Evolutionary conservation across 2,113 vertebrate genomes (phyloP).

Genomic region (Eulacestoma nigropectus): DNA sequence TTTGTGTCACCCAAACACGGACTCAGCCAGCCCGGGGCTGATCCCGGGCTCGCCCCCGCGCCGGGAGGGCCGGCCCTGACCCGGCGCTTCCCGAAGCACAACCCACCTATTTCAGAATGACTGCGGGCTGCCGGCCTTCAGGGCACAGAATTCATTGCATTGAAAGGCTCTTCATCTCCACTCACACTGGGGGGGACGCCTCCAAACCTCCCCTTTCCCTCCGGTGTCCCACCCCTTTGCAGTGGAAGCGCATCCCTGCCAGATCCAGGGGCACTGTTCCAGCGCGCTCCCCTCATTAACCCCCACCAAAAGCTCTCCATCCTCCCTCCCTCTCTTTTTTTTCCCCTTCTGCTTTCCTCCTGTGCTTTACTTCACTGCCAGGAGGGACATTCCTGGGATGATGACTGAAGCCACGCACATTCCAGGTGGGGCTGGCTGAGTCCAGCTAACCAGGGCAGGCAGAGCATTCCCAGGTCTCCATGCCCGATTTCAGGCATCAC

Average conservation of each 20-base stretch:
- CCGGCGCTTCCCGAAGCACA: not conserved
- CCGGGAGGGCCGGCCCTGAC: rapidly evolving
- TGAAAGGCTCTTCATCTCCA: not conserved
- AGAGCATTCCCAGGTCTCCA: not conserved
- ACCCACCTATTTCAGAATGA: not conserved
- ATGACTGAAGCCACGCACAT: rapidly evolving
- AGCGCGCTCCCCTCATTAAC: rapidly evolving
- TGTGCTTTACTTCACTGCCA: not conserved
- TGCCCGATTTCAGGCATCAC: rapidly evolving
- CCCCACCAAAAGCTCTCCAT: not conserved
- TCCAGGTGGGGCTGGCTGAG: not conserved
- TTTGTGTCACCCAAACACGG: not conserved
- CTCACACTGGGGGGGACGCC: rapidly evolving
- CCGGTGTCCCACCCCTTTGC: not conserved
- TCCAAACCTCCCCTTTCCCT: not conserved
- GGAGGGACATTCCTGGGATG: not conserved
- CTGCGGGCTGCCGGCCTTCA: rapidly evolving
- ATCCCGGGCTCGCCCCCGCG: rapidly evolving
- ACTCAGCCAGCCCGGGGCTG: not conserved
- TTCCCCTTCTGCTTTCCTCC: rapidly evolving
- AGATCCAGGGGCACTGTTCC: not conserved
- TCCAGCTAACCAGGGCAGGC: not conserved
- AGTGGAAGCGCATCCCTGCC: not conserved
- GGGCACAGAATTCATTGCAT: rapidly evolving
- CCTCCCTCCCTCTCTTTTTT: not conserved